Evolutionary conservation across 1,140 invertebrate genomes (phyloP).

Genomic region (Diorhabda carinulata): DNA sequence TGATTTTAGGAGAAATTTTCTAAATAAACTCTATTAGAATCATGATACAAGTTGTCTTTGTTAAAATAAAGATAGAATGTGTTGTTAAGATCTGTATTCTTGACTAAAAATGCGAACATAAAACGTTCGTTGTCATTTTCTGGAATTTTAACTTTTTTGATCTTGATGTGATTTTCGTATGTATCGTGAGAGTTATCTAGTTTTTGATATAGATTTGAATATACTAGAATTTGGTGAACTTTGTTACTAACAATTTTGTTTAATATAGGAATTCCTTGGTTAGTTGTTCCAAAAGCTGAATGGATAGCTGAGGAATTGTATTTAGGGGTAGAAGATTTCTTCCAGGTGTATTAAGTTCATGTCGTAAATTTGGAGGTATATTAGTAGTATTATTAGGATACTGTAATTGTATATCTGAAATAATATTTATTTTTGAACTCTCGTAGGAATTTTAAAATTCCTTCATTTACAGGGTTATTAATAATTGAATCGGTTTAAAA

Average conservation of each 20-base stretch:
- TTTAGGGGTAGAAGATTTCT: not conserved
- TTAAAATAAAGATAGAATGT: too few species aligned
- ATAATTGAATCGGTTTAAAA: not conserved
- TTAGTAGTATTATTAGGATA: not conserved
- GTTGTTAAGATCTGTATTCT: too few species aligned
- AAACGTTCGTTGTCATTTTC: conserved; percentile 14
- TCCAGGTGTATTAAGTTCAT: not conserved
- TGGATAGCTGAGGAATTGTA: not conserved
- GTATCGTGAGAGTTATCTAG: not conserved
- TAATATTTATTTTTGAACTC: not conserved
- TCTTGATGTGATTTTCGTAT: conserved; percentile 18
- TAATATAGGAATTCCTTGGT: not conserved
- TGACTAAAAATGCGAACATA: too few species aligned
- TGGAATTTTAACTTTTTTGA: conserved; percentile 10
- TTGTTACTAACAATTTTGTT: conserved; percentile 6
- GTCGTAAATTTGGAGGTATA: too few species aligned
- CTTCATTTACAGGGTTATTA: not conserved
- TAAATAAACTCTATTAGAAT: conserved; percentile 2
- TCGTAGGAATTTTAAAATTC: too few species aligned
- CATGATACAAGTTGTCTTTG: too few species aligned
- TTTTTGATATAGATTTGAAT: too few species aligned
- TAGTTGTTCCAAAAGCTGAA: not conserved
- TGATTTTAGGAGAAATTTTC: conserved; percentile 13
- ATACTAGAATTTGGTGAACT: too few species aligned
- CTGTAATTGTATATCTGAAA: not conserved